A percentile compares a stretch with the other conserved stretches of the same genome.
These are phyloP conservation scores for Cerceris ruficornis DNA, from an alignment of 2,888 invertebrate genomes.

Conservation along the genomic window DNA sequence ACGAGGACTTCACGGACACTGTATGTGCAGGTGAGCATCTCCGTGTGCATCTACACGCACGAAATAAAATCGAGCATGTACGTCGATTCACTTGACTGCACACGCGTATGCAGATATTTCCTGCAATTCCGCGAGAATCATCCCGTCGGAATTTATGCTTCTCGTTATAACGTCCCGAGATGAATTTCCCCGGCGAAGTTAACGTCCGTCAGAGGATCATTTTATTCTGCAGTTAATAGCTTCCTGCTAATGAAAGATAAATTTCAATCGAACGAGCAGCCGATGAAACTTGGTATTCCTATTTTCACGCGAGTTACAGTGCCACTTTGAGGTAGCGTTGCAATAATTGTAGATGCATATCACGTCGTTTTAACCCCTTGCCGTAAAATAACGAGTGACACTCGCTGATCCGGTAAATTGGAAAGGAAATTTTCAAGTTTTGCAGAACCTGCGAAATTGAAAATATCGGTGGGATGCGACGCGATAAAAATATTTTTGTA, in stretches of 20 bases:
- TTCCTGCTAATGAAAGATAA: background rate
- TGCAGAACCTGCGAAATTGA: no score
- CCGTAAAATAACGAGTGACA: no score
- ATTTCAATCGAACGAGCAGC: background rate
- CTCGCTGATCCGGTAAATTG: no score
- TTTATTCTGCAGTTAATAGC: background rate
- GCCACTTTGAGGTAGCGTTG: no score
- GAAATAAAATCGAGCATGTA: background rate
- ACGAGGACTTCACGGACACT: conserved; percentile 11
- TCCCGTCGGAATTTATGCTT: conserved; percentile 33
- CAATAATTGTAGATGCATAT: no score
- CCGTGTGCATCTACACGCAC: conserved; percentile 1
- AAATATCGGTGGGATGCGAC: no score
- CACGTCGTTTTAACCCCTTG: no score
- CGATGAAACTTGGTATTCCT: background rate
- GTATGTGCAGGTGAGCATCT: background rate
- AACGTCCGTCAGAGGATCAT: conserved; percentile 4
- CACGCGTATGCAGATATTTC: conserved; percentile 26
- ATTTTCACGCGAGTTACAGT: no score
- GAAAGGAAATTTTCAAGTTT: no score
- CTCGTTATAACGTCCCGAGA: conserved; percentile 31
- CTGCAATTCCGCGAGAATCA: conserved; percentile 33
- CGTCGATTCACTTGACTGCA: conserved; percentile 23
- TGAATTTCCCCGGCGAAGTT: conserved; percentile 29
- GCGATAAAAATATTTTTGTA: no score